A percentile compares a stretch with the other conserved stretches of the same genome.
These are phyloP conservation scores for Cuculus canorus DNA, from an alignment of 2,797 vertebrate genomes.

Conservation along the genomic window DNA sequence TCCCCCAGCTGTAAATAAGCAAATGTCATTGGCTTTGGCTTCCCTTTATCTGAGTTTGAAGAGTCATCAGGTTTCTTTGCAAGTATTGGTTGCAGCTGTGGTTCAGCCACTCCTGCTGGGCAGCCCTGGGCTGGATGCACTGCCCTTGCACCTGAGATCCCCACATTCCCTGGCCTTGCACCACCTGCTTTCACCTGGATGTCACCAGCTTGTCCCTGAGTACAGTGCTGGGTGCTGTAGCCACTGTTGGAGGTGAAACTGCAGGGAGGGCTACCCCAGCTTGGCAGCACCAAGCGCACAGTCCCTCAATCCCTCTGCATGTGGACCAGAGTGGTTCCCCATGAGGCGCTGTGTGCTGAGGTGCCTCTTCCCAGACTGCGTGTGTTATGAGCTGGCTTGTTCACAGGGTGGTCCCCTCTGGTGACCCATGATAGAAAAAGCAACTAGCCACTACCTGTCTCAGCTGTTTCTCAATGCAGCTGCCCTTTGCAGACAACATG, in stretches of 20 bases:
- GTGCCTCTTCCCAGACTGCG: rapidly evolving
- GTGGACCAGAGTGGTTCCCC: not conserved
- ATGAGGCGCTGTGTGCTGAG: rapidly evolving
- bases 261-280: not conserved
- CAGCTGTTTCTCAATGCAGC: not conserved
- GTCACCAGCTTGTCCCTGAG: rapidly evolving
- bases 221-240: not conserved
- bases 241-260: rapidly evolving
- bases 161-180: not conserved
- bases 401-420: not conserved
- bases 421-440: not conserved
- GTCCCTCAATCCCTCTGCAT: rapidly evolving
- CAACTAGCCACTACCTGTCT: not conserved
- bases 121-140: not conserved
- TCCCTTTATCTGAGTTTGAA: not conserved
- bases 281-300: not conserved
- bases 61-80: not conserved
- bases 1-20: not conserved
- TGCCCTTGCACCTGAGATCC: rapidly evolving
- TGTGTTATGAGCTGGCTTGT: not conserved
- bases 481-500: not conserved
- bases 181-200: rapidly evolving
- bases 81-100: rapidly evolving
- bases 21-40: not conserved
- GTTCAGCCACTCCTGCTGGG: not conserved